Conservation (phyloP, 2,797 vertebrate species). For the Gymnopithys bicolor region DNA sequence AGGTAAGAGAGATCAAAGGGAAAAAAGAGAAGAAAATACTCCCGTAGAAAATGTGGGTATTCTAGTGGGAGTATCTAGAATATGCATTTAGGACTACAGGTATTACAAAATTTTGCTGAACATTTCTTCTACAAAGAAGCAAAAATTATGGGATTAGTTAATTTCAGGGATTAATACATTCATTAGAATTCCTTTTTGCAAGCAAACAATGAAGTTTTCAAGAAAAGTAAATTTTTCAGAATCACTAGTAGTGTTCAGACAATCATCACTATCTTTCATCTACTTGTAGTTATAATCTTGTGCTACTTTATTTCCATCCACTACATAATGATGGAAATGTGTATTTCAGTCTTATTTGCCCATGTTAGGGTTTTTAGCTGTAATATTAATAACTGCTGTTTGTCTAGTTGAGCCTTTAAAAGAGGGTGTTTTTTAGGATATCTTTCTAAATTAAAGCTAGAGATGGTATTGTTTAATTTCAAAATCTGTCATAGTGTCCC, state of each 20-base stretch:
- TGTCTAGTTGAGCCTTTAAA: neutral
- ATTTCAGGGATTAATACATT: neutral
- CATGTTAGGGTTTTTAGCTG: neutral
- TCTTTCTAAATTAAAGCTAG: neutral
- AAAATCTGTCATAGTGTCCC: neutral
- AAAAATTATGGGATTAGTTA: neutral
- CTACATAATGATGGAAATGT: neutral
- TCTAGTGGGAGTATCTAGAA: neutral
- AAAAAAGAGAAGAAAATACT: neutral
- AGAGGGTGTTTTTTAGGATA: neutral
- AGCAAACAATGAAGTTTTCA: neutral
- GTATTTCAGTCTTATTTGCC: neutral
- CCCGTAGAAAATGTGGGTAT: neutral
- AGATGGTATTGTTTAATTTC: neutral
- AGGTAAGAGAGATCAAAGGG: neutral
- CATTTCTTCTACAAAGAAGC: neutral
- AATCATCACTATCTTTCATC: neutral
- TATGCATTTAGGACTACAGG: neutral
- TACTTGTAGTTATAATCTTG: neutral
- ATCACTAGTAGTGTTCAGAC: neutral
- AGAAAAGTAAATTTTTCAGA: neutral
- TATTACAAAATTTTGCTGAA: neutral
- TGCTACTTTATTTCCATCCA: neutral
- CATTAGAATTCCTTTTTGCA: neutral
- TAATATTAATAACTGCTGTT: neutral